phyloP scores from a whole-genome alignment of 2,888 invertebrate genomes.

The Prenolepis imparis region DNA sequence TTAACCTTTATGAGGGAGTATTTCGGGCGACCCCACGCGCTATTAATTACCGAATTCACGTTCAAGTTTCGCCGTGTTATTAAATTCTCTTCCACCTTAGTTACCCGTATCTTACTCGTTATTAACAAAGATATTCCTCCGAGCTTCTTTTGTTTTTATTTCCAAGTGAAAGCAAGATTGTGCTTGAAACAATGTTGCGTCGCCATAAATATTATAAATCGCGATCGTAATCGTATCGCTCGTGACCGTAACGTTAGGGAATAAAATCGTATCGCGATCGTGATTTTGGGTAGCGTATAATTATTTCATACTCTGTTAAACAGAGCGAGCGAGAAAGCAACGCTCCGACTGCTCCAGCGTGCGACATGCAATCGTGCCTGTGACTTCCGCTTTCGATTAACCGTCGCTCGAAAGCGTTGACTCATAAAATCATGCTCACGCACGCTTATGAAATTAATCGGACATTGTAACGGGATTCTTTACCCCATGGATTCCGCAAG shows the following conservation, averaged over 20 bases:
- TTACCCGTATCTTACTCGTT: background rate
- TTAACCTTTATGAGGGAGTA: background rate
- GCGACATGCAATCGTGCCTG: constrained; percentile 53
- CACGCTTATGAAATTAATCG: constrained; percentile 50
- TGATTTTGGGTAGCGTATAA: constrained; percentile 40
- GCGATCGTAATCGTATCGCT: constrained; percentile 2
- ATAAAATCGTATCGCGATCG: constrained; percentile 28
- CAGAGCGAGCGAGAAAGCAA: constrained; percentile 51
- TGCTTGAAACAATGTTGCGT: constrained; percentile 18
- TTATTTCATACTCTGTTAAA: constrained; percentile 58
- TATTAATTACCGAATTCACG: constrained; percentile 27
- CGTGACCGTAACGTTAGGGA: constrained; percentile 2
- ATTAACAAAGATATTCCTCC: background rate
- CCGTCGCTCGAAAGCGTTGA: constrained; percentile 52
- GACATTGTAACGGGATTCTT: constrained; percentile 47
- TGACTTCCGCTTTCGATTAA: constrained; percentile 57
- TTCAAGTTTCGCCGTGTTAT: background rate
- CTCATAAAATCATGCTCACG: constrained; percentile 48
- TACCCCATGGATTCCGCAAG: background rate
- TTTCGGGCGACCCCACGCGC: background rate
- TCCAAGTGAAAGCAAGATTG: constrained; percentile 25
- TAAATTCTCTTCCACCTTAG: background rate
- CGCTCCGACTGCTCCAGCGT: constrained; percentile 42
- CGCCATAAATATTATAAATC: constrained; percentile 36
- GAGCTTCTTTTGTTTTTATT: constrained; percentile 12